A percentile compares a stretch with the other conserved stretches of the same genome.
phyloP scores from a whole-genome alignment of 53 echinoderm and acorn worm species.

The Zoroaster sp. region DNA sequence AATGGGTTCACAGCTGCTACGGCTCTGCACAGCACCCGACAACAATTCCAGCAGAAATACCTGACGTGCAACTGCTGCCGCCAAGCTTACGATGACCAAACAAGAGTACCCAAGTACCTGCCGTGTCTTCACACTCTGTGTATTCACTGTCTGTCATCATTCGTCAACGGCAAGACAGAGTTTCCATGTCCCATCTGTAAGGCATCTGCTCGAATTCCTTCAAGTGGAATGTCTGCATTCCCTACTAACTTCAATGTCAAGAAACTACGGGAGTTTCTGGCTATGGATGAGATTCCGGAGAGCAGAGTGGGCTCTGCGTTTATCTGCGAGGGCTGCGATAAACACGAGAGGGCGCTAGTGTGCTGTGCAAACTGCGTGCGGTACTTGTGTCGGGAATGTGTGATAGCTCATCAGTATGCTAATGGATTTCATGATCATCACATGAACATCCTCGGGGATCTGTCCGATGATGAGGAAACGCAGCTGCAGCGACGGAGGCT shows the following conservation, averaged over 20 bases:
- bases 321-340: constrained; percentile 75
- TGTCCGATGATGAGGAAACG: constrained; percentile 41
- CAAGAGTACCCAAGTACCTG: constrained; percentile 67
- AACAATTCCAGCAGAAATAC: constrained; percentile 60
- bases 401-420: constrained; percentile 71
- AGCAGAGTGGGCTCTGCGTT: constrained; percentile 37
- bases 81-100: constrained; percentile 52
- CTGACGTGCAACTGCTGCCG: constrained; percentile 67
- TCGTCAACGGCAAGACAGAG: constrained; percentile 40
- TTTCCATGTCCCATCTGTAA: constrained; percentile 50
- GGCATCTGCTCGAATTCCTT: not conserved
- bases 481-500: constrained; percentile 62
- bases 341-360: constrained; percentile 62
- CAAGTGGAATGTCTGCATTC: constrained; percentile 34
- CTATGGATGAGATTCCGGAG: constrained; percentile 54
- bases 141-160: constrained; percentile 56
- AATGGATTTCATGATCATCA: constrained; percentile 72
- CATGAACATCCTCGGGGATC: constrained; percentile 60
- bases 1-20: constrained; percentile 8
- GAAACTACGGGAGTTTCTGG: constrained; percentile 52
- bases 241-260: constrained; percentile 64
- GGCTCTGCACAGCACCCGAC: constrained; percentile 40
- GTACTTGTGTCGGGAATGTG: constrained; percentile 72
- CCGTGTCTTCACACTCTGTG: constrained; percentile 78
- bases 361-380: constrained; percentile 75